phyloP scores from a whole-genome alignment of 2,113 vertebrate genomes.

The Rana temporaria region DNA sequence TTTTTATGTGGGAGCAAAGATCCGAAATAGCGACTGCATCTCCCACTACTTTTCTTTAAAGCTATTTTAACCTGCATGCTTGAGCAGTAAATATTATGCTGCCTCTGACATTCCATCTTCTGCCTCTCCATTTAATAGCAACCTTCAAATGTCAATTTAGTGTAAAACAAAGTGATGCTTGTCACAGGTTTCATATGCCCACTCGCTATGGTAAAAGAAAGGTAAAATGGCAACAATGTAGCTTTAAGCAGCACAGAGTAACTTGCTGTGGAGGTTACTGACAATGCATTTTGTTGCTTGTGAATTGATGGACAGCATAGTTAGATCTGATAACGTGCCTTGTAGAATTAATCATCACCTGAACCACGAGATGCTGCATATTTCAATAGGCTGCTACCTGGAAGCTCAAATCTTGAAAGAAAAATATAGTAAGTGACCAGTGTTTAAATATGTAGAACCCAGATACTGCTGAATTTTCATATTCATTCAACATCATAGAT shows the following conservation, averaged over 20 bases:
- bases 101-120: slow-evolving; percentile 20
- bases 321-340: slow-evolving; percentile 6
- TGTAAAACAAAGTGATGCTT: slow-evolving; percentile 40
- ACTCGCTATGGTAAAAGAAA: slow-evolving; percentile 34
- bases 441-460: not conserved
- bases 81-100: slow-evolving; percentile 36
- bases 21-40: not conserved
- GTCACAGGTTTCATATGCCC: slow-evolving; percentile 35
- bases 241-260: slow-evolving; percentile 35
- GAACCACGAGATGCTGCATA: not conserved
- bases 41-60: not conserved
- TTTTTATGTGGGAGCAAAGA: not conserved
- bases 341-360: not conserved
- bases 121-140: slow-evolving; percentile 33
- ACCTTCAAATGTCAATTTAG: slow-evolving; percentile 33
- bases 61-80: slow-evolving; percentile 1
- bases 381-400: slow-evolving; percentile 6
- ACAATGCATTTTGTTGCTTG: slow-evolving; percentile 14
- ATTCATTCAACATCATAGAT: too few species aligned
- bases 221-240: slow-evolving; percentile 41
- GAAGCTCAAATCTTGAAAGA: not conserved
- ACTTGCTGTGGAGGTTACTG: slow-evolving; percentile 5
- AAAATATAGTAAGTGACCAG: not conserved
- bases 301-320: slow-evolving; percentile 33
- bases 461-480: too few species aligned